Conservation (phyloP, 2,113 vertebrate species). For the Halichoeres trimaculatus region DNA sequence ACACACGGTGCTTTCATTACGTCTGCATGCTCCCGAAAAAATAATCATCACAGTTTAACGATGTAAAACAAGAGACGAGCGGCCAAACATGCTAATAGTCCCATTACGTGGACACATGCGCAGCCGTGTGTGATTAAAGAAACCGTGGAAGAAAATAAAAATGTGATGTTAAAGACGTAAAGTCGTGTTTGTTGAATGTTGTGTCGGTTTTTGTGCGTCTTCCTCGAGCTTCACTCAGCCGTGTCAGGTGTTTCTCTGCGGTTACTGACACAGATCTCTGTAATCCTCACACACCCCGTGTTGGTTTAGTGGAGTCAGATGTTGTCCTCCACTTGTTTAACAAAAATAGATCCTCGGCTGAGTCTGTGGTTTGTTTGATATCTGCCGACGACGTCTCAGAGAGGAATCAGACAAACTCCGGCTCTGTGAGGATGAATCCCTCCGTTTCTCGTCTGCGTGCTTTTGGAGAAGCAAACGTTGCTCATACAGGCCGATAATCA, state of each 20-base stretch:
- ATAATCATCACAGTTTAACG: slow-evolving; percentile 39
- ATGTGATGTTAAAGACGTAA: background rate
- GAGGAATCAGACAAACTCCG: slow-evolving; percentile 50
- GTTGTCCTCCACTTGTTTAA: slow-evolving; percentile 53
- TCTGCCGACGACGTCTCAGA: slow-evolving; percentile 40
- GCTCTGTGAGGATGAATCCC: slow-evolving; percentile 46
- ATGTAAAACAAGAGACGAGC: slow-evolving; percentile 23
- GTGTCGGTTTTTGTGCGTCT: background rate
- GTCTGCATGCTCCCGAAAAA: slow-evolving; percentile 41
- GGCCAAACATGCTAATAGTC: slow-evolving; percentile 21
- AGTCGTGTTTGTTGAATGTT: slow-evolving; percentile 29
- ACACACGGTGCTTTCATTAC: slow-evolving; percentile 63
- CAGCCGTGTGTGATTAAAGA: slow-evolving; percentile 11
- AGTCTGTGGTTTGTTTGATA: slow-evolving; percentile 71
- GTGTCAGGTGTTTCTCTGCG: slow-evolving; percentile 38
- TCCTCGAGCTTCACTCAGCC: slow-evolving; percentile 36
- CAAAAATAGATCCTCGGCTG: slow-evolving; percentile 58
- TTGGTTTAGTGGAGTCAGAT: slow-evolving; percentile 55
- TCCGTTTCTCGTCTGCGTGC: slow-evolving; percentile 13
- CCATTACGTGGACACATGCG: background rate
- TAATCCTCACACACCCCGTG: slow-evolving; percentile 46
- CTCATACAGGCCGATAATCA: slow-evolving; percentile 70
- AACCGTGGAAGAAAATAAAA: background rate
- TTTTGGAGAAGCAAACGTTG: slow-evolving; percentile 47
- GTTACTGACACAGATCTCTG: slow-evolving; percentile 38